Percentiles rank a stretch among this genome's conserved stretches.
Conservation (phyloP, 1,140 invertebrate species). For the Helicorthomorpha holstii region DNA sequence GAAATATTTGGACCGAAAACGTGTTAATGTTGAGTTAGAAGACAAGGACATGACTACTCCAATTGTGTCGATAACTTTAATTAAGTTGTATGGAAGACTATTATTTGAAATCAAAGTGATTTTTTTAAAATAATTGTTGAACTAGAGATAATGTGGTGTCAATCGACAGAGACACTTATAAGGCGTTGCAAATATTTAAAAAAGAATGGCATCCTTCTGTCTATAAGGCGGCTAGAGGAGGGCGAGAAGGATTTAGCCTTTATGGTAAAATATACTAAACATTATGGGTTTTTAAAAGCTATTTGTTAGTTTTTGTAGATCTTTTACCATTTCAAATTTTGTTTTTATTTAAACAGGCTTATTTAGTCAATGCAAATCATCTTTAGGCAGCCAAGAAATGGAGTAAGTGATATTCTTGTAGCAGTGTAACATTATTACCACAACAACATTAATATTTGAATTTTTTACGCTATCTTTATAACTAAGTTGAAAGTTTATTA, state of each 20-base stretch:
- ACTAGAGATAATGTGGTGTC: neutral
- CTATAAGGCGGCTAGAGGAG: conserved; percentile 39
- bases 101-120: too few species aligned
- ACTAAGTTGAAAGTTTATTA: too few species aligned
- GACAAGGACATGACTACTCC: conserved; percentile 28
- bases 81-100: conserved; percentile 38
- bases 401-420: conserved; percentile 21
- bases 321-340: neutral
- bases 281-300: too few species aligned
- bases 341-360: conserved; percentile 25
- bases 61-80: conserved; percentile 39
- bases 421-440: too few species aligned
- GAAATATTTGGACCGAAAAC: conserved; percentile 51
- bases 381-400: conserved; percentile 31
- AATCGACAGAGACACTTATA: neutral
- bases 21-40: conserved; percentile 37
- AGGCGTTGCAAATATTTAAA: conserved; percentile 53
- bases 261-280: conserved; percentile 29
- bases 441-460: too few species aligned
- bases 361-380: conserved; percentile 50
- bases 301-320: too few species aligned
- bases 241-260: conserved; percentile 49
- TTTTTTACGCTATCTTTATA: too few species aligned
- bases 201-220: conserved; percentile 51
- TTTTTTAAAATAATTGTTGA: too few species aligned